Evolutionary conservation across 2,797 vertebrate genomes (phyloP).

Genomic region (Acanthurus tractus): DNA sequence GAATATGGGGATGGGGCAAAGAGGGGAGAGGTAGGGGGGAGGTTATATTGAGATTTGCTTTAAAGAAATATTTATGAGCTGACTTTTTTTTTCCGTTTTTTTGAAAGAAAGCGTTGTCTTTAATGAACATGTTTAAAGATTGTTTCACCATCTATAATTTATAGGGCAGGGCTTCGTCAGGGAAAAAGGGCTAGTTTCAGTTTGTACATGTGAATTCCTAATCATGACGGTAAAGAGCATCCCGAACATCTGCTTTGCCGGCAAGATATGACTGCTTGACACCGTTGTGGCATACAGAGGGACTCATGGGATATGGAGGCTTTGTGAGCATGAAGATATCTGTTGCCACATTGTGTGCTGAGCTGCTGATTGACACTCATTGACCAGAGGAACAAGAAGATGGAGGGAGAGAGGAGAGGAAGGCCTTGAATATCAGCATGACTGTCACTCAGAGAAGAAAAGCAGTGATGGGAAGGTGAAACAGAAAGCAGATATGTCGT

Average conservation of each 20-base stretch:
- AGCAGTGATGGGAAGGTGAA: slow-evolving; percentile 42
- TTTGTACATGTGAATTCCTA: slow-evolving; percentile 73
- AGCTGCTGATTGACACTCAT: slow-evolving; percentile 89
- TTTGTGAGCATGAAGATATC: slow-evolving; percentile 85
- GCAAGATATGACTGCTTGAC: slow-evolving; percentile 55
- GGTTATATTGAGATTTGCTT: slow-evolving; percentile 80
- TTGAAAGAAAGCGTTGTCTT: slow-evolving; percentile 78
- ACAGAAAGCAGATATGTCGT: not conserved
- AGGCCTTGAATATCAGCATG: slow-evolving; percentile 61
- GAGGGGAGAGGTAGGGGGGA: slow-evolving; percentile 30
- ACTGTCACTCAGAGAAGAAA: slow-evolving; percentile 67
- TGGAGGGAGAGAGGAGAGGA: slow-evolving; percentile 57
- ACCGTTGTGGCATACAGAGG: slow-evolving; percentile 11
- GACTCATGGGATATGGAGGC: slow-evolving; percentile 41
- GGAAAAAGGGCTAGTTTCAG: slow-evolving; percentile 70
- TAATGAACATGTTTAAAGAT: slow-evolving; percentile 88
- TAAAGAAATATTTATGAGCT: slow-evolving; percentile 88
- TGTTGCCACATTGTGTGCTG: slow-evolving; percentile 84
- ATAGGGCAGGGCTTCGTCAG: slow-evolving; percentile 73
- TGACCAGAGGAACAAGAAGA: slow-evolving; percentile 82
- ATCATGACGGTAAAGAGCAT: slow-evolving; percentile 65
- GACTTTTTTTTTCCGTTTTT: slow-evolving; percentile 68
- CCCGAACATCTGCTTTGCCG: slow-evolving; percentile 59
- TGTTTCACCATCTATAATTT: slow-evolving; percentile 87
- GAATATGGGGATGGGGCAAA: slow-evolving; percentile 30